phyloP scores from a whole-genome alignment of 1,140 invertebrate genomes.

The Psix sp. region DNA sequence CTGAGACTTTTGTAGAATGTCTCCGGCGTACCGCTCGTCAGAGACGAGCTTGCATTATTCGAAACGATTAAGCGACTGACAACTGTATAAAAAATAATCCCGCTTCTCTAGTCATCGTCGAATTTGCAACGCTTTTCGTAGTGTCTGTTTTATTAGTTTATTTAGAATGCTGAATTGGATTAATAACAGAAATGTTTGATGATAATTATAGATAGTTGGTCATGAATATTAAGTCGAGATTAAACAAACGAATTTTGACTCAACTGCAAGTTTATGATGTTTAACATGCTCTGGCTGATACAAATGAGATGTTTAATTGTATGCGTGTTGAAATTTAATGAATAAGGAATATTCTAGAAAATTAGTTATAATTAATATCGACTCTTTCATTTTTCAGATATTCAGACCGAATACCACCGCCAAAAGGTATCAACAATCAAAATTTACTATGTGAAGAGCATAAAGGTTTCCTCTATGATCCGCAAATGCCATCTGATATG shows the following conservation, averaged over 20 bases:
- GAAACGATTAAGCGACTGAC: constrained; percentile 69
- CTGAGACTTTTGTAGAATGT: constrained; percentile 71
- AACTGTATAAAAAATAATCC: constrained; percentile 65
- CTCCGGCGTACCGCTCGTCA: constrained; percentile 63
- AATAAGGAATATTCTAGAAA: background rate
- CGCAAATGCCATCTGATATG: constrained; percentile 58
- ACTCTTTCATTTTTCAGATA: constrained; percentile 63
- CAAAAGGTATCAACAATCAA: constrained; percentile 63
- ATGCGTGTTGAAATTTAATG: no score
- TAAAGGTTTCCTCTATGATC: constrained; percentile 67
- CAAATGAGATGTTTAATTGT: no score
- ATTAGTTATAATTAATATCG: background rate
- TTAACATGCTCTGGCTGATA: no score
- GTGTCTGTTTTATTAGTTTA: background rate
- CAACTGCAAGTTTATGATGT: no score
- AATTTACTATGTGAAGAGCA: constrained; percentile 68
- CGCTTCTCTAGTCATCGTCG: background rate
- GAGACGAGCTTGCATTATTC: constrained; percentile 66
- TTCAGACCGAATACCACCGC: constrained; percentile 65
- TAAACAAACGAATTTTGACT: no score
- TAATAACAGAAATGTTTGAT: no score
- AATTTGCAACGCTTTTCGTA: no score
- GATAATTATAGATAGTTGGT: no score
- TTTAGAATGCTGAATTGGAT: no score
- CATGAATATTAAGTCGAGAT: no score